phyloP scores from a whole-genome alignment of 2,888 invertebrate genomes.

The Eristalis tenax region DNA sequence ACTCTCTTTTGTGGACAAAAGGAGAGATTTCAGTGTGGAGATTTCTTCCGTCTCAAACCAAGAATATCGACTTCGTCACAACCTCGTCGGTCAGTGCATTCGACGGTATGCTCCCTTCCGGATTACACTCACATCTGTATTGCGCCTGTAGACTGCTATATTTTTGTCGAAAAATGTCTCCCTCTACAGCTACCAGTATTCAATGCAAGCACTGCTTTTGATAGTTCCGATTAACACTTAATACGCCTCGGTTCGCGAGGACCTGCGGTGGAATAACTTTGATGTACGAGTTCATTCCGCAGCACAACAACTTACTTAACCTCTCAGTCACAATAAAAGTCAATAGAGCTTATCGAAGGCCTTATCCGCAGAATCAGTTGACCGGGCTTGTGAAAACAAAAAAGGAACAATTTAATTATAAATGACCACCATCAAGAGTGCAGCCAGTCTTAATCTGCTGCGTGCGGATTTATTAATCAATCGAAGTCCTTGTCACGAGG shows the following conservation, averaged over 20 bases:
- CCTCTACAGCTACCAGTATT: too few species aligned
- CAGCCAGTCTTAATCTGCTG: slow-evolving; percentile 23
- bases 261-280: neutral
- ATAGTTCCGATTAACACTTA: neutral
- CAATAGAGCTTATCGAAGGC: slow-evolving; percentile 12
- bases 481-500: slow-evolving; percentile 42
- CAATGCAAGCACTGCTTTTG: neutral
- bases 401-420: slow-evolving; percentile 1
- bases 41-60: too few species aligned
- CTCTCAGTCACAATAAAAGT: neutral
- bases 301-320: neutral
- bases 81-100: too few species aligned
- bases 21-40: too few species aligned
- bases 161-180: too few species aligned
- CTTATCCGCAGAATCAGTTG: slow-evolving; percentile 12
- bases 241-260: neutral
- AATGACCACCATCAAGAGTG: slow-evolving; percentile 7
- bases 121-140: too few species aligned
- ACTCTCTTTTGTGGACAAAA: too few species aligned
- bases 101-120: too few species aligned
- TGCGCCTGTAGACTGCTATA: too few species aligned
- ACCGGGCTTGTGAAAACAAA: neutral
- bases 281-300: neutral
- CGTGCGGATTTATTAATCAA: slow-evolving; percentile 42
- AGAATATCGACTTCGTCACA: too few species aligned